Evolutionary conservation across 2,113 vertebrate genomes (phyloP).

Genomic region (Suricata suricatta): DNA sequence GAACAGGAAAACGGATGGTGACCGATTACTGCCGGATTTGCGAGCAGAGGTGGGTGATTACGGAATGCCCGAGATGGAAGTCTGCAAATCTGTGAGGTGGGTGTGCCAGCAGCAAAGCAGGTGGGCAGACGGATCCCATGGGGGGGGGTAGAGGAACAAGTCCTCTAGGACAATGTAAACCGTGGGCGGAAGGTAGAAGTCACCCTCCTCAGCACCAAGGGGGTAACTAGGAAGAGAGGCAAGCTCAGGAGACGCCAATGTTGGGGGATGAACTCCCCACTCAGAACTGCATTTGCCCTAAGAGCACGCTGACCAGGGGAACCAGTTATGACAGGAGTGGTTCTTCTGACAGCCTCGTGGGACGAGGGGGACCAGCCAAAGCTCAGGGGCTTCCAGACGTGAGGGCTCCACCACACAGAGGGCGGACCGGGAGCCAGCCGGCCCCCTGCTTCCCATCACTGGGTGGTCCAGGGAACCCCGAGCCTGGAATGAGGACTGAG

Average conservation of each 20-base stretch:
- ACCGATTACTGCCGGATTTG: fast-evolving
- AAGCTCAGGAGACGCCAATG: neutral
- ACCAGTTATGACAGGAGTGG: fast-evolving
- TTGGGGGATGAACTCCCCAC: fast-evolving
- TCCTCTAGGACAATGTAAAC: fast-evolving
- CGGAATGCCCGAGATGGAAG: fast-evolving
- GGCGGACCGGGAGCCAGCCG: neutral
- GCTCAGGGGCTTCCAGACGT: fast-evolving
- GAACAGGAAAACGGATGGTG: fast-evolving
- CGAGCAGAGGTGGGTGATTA: neutral
- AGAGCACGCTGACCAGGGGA: fast-evolving
- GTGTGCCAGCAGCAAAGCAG: fast-evolving
- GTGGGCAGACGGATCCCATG: neutral
- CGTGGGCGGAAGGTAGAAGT: fast-evolving
- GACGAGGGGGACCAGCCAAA: neutral
- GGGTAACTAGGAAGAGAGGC: neutral
- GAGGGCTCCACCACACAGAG: neutral
- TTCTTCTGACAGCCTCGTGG: neutral
- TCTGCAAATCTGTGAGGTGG: neutral
- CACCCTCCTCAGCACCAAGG: neutral
- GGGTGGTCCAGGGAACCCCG: neutral
- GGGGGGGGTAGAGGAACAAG: neutral
- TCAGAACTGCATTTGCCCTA: neutral
- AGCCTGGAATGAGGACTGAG: neutral
- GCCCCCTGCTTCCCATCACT: fast-evolving